Evolutionary conservation across 2,888 invertebrate species (phyloP).

Genomic region (Tyria jacobaeae): DNA sequence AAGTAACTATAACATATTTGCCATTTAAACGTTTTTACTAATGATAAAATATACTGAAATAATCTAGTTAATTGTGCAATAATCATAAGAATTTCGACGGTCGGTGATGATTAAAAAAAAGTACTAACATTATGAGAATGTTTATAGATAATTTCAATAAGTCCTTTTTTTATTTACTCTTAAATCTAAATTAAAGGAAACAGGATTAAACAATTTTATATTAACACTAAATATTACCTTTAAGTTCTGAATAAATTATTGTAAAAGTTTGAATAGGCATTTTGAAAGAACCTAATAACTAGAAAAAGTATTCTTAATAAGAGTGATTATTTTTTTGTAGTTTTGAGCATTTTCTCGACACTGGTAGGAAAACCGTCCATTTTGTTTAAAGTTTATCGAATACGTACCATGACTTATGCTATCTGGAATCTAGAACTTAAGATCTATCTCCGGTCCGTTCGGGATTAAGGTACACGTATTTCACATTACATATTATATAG

Average conservation of each 20-base stretch:
- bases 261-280: conserved; percentile 25
- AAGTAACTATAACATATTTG: background rate
- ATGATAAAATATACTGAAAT: background rate
- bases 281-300: conserved; percentile 11
- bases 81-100: no score
- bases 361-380: conserved; percentile 49
- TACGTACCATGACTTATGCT: conserved; percentile 29
- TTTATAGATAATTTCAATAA: no score
- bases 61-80: background rate
- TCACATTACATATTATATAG: conserved; percentile 23
- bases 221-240: background rate
- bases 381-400: conserved; percentile 43
- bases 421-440: conserved; percentile 45
- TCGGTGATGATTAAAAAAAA: no score
- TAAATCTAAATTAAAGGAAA: no score
- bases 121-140: no score
- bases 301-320: conserved; percentile 33
- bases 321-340: conserved; percentile 43
- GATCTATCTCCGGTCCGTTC: conserved; percentile 57
- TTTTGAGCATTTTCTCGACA: conserved; percentile 38
- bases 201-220: no score
- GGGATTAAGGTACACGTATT: conserved; percentile 48
- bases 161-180: no score
- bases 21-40: background rate
- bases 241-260: background rate